Percentiles rank a stretch among this genome's conserved stretches.
phyloP scores from a whole-genome alignment of 2,113 vertebrate genomes.

The Lamprotornis superbus region DNA sequence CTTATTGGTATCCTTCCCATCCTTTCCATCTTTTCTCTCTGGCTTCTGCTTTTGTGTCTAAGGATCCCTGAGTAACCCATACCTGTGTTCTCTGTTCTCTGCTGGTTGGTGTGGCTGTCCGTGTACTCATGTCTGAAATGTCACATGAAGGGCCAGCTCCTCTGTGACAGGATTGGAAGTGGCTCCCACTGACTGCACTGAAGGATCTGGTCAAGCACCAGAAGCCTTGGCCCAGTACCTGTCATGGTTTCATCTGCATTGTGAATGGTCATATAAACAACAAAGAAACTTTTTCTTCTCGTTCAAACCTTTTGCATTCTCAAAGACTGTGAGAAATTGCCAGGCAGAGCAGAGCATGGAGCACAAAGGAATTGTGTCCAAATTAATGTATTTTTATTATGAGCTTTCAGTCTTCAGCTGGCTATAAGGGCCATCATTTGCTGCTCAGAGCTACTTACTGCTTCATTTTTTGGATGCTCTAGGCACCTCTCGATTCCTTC shows the following conservation, averaged over 20 bases:
- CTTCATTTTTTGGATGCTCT: not conserved
- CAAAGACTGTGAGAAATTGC: not conserved
- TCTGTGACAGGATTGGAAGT: not conserved
- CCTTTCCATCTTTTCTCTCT: not conserved
- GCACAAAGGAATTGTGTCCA: not conserved
- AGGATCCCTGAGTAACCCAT: not conserved
- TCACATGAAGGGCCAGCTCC: not conserved
- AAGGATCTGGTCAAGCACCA: not conserved
- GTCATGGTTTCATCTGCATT: not conserved
- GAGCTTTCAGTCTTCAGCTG: not conserved
- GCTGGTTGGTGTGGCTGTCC: not conserved
- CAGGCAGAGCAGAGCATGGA: not conserved
- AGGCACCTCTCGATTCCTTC: not conserved
- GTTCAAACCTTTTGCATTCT: not conserved
- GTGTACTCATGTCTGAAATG: not conserved
- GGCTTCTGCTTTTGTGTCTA: not conserved
- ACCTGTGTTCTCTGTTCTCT: not conserved
- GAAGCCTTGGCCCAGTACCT: not conserved
- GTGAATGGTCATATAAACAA: not conserved
- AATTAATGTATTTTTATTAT: not conserved
- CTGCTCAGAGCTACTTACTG: not conserved
- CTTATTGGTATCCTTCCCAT: not conserved
- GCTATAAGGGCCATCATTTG: not conserved
- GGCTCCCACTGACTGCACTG: not conserved
- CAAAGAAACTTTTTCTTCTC: not conserved